phyloP scores from a whole-genome alignment of 2,797 vertebrate species.

The Zonotrichia albicollis region DNA sequence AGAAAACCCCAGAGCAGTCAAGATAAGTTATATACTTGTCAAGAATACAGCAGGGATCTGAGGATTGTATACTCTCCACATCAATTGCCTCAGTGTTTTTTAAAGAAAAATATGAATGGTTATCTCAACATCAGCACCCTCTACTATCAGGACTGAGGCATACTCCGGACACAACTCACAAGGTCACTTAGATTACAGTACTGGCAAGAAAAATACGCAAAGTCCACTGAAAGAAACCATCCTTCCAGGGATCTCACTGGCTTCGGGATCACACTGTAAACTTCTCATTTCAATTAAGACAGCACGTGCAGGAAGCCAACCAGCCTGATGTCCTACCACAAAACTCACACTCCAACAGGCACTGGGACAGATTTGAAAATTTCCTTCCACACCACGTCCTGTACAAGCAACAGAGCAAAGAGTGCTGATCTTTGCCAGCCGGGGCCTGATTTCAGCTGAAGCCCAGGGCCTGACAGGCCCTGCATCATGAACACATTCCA shows the following conservation, averaged over 20 bases:
- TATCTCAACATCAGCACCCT: neutral
- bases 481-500: neutral
- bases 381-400: neutral
- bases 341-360: neutral
- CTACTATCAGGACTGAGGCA: neutral
- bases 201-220: neutral
- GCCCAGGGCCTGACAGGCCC: neutral
- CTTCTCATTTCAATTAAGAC: neutral
- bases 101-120: neutral
- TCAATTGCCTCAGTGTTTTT: neutral
- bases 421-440: neutral
- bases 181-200: neutral
- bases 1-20: neutral
- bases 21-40: neutral
- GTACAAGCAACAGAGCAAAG: neutral
- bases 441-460: neutral
- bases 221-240: neutral
- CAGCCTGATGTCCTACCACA: neutral
- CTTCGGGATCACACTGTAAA: neutral
- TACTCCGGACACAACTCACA: neutral
- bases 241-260: neutral
- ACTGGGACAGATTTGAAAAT: neutral
- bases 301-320: fast-evolving
- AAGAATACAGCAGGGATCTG: neutral
- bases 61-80: neutral